A percentile compares a stretch with the other conserved stretches of the same genome.
Evolutionary conservation across 2,888 invertebrate species (phyloP).

Genomic region (Thecocarcelia acutangulata): DNA sequence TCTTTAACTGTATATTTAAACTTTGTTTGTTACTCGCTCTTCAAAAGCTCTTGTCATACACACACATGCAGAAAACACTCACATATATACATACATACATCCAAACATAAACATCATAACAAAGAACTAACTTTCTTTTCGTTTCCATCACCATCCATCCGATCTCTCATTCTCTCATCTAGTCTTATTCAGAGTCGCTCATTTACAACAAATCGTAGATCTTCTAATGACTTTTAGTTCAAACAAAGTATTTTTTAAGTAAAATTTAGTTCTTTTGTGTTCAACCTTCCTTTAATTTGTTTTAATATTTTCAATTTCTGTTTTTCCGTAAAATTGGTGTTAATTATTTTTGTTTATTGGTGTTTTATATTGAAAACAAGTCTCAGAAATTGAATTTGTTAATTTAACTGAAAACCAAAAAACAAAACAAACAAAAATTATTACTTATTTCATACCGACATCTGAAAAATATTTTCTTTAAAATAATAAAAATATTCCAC

Average conservation of each 20-base stretch:
- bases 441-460: conserved; percentile 59
- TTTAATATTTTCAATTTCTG: conserved; percentile 15
- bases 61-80: conserved; percentile 1
- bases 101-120: background rate
- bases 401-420: background rate
- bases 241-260: conserved; percentile 6
- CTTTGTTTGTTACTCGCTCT: conserved; percentile 48
- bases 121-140: conserved; percentile 9
- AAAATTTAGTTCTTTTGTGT: conserved; percentile 34
- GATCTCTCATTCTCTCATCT: conserved; percentile 2
- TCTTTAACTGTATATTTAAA: conserved; percentile 9
- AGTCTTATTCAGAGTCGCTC: conserved; percentile 34
- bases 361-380: conserved; percentile 45
- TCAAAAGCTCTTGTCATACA: conserved; percentile 67
- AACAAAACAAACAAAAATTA: conserved; percentile 9
- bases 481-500: conserved; percentile 40
- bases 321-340: conserved; percentile 63
- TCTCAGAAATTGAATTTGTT: conserved; percentile 16
- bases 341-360: conserved; percentile 48
- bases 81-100: conserved; percentile 19
- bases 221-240: conserved; percentile 54
- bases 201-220: conserved; percentile 46
- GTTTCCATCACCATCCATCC: conserved; percentile 5
- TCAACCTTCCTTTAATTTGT: conserved; percentile 52
- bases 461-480: conserved; percentile 51